These are phyloP conservation scores for Lithophane semibrunnea DNA, from an alignment of 2,888 invertebrate species.

Conservation along the genomic window DNA sequence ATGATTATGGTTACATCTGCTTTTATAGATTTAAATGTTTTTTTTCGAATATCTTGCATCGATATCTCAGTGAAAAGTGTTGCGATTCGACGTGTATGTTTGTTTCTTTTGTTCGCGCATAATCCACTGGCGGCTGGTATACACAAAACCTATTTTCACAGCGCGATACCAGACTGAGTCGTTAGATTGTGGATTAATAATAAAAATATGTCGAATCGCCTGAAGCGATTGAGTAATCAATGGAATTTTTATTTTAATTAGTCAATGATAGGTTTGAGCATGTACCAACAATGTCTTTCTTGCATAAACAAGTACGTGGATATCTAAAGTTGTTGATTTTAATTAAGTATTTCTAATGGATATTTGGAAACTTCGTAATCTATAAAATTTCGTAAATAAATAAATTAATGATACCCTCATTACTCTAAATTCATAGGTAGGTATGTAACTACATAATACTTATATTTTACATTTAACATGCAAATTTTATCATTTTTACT, in stretches of 20 bases:
- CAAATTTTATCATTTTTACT: neutral
- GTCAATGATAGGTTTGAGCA: slow-evolving; percentile 34
- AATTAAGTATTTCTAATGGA: slow-evolving; percentile 56
- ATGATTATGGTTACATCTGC: slow-evolving; percentile 50
- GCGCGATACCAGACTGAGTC: slow-evolving; percentile 64
- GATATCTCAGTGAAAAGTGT: slow-evolving; percentile 82
- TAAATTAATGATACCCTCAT: slow-evolving; percentile 18
- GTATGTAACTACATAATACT: neutral
- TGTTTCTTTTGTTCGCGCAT: slow-evolving; percentile 85
- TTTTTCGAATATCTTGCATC: slow-evolving; percentile 70
- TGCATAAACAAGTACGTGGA: slow-evolving; percentile 52
- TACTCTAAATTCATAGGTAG: neutral
- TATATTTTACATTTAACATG: neutral
- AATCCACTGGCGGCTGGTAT: slow-evolving; percentile 80
- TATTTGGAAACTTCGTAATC: slow-evolving; percentile 42
- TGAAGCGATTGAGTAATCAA: slow-evolving; percentile 41
- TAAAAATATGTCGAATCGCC: slow-evolving; percentile 51
- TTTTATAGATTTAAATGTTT: slow-evolving; percentile 70
- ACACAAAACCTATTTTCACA: slow-evolving; percentile 82
- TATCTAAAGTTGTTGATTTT: slow-evolving; percentile 49
- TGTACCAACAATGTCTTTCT: slow-evolving; percentile 21
- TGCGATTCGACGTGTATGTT: slow-evolving; percentile 86
- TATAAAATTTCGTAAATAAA: slow-evolving; percentile 21
- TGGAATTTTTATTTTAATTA: slow-evolving; percentile 39
- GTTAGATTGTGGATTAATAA: slow-evolving; percentile 65